Conservation (phyloP, 2,113 vertebrate genomes). For the Desmodus rotundus region DNA sequence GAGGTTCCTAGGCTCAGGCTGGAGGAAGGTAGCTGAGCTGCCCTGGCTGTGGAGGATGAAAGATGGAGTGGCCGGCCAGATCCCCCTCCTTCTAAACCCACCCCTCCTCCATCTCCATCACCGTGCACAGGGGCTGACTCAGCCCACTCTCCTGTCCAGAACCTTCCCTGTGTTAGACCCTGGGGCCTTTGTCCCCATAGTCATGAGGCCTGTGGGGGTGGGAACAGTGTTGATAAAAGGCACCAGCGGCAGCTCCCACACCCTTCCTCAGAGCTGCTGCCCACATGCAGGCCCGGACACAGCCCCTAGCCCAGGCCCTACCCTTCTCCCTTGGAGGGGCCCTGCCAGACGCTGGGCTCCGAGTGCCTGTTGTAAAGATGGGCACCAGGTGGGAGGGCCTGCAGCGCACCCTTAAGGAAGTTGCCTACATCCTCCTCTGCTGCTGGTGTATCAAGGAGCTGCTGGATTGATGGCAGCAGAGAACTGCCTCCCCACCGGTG, state of each 20-base stretch:
- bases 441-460: conserved; percentile 94
- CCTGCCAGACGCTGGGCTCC: conserved; percentile 46
- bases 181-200: conserved; percentile 44
- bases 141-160: conserved; percentile 58
- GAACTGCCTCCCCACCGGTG: background rate
- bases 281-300: conserved; percentile 20
- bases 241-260: background rate
- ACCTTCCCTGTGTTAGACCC: conserved; percentile 49
- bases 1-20: background rate
- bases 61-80: background rate
- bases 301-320: background rate
- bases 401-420: conserved; percentile 83
- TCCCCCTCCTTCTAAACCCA: background rate
- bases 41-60: background rate
- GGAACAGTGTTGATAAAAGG: conserved; percentile 63
- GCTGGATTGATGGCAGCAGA: conserved; percentile 82
- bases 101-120: background rate
- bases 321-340: background rate
- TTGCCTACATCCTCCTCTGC: conserved; percentile 90
- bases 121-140: conserved; percentile 58
- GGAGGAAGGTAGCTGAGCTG: background rate
- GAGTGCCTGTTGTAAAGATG: conserved; percentile 49
- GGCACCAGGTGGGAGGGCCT: conserved; percentile 69
- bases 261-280: background rate
- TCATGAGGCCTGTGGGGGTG: conserved; percentile 62